A percentile compares a stretch with the other conserved stretches of the same genome.
Evolutionary conservation across 1,140 invertebrate genomes (phyloP).

Genomic region (Wasmannia auropunctata): DNA sequence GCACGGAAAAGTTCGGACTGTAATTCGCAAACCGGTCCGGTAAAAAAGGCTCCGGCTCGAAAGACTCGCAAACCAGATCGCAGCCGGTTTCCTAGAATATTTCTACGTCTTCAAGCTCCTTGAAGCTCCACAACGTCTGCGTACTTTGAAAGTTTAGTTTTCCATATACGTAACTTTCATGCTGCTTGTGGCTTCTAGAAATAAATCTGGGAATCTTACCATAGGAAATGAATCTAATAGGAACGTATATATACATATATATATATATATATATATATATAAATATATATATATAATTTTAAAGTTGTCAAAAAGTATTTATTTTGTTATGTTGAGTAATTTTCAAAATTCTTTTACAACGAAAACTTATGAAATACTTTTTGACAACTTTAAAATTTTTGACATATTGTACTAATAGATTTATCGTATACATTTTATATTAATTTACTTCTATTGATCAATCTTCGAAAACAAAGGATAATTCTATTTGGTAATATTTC

Average conservation of each 20-base stretch:
- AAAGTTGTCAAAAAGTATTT: not conserved
- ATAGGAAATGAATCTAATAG: not conserved
- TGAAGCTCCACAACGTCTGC: slow-evolving; percentile 22
- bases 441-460: not conserved
- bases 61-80: slow-evolving; percentile 19
- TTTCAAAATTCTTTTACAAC: not conserved
- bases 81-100: slow-evolving; percentile 36
- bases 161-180: slow-evolving; percentile 9
- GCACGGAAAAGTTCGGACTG: slow-evolving; percentile 42
- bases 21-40: slow-evolving; percentile 52
- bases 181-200: not conserved
- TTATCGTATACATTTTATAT: not conserved
- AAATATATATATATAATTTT: not conserved
- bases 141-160: slow-evolving; percentile 34
- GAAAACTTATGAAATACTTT: not conserved
- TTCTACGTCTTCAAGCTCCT: slow-evolving; percentile 33
- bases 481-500: not conserved
- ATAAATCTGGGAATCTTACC: slow-evolving; percentile 31
- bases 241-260: not conserved
- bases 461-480: not conserved
- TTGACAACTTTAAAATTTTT: not conserved
- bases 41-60: slow-evolving; percentile 24
- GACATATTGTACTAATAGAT: not conserved
- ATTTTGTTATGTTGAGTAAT: not conserved
- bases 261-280: not conserved